A percentile compares a stretch with the other conserved stretches of the same genome.
phyloP scores from a whole-genome alignment of 2,113 vertebrate genomes.

The Calcarius ornatus region DNA sequence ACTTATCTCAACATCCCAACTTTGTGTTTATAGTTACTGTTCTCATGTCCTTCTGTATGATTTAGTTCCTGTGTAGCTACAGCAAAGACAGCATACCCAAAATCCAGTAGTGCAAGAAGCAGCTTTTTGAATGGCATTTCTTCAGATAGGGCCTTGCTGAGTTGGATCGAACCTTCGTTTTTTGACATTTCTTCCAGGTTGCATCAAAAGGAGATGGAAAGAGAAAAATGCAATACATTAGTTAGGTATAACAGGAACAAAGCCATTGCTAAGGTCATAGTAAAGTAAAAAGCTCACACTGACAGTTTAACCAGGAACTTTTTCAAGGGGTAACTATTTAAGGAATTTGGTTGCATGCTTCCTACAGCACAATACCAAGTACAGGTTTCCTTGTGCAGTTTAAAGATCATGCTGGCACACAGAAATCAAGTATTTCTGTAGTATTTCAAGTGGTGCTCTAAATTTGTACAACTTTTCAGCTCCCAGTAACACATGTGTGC shows the following conservation, averaged over 20 bases:
- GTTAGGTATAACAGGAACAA: slow-evolving; percentile 47
- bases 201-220: slow-evolving; percentile 67
- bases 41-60: slow-evolving; percentile 31
- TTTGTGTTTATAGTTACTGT: background rate
- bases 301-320: background rate
- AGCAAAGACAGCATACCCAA: slow-evolving; percentile 73
- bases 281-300: slow-evolving; percentile 62
- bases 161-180: slow-evolving; percentile 93
- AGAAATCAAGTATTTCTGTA: background rate
- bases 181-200: slow-evolving; percentile 95
- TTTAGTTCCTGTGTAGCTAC: slow-evolving; percentile 73
- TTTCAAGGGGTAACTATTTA: background rate
- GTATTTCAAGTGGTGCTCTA: background rate
- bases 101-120: slow-evolving; percentile 68
- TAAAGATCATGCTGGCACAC: background rate
- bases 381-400: background rate
- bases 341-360: background rate
- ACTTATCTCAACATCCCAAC: slow-evolving; percentile 42
- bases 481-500: background rate
- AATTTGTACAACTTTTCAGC: background rate
- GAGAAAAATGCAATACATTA: slow-evolving; percentile 67
- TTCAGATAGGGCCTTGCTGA: slow-evolving; percentile 90
- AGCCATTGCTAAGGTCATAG: slow-evolving; percentile 24
- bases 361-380: background rate
- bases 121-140: slow-evolving; percentile 35